Conservation (phyloP, 2,797 vertebrate species). For the Synanceia verrucosa region DNA sequence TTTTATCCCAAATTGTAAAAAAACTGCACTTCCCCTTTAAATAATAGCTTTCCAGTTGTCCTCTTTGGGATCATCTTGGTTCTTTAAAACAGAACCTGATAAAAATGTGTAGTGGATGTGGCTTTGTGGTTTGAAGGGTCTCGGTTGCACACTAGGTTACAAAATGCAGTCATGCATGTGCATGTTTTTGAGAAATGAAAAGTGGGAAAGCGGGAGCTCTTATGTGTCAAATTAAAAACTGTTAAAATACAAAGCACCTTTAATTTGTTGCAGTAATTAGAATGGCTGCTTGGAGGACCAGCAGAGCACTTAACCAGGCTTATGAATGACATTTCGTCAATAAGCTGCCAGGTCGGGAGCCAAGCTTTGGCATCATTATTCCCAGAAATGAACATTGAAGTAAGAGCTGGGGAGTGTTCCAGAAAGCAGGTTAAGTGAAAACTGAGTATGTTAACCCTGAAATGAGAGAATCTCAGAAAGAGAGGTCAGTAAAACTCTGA, state of each 20-base stretch:
- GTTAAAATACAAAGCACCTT: slow-evolving; percentile 53
- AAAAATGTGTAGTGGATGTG: neutral
- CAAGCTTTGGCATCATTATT: slow-evolving; percentile 14
- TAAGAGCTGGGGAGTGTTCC: neutral
- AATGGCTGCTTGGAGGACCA: slow-evolving; percentile 18
- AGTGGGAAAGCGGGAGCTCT: slow-evolving; percentile 4
- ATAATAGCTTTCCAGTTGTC: neutral
- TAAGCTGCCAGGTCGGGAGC: slow-evolving; percentile 11
- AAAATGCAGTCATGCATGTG: neutral
- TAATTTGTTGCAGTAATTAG: slow-evolving; percentile 46
- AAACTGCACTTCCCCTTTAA: too few relatives aligned
- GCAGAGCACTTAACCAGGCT: slow-evolving; percentile 36
- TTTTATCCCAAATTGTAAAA: too few relatives aligned
- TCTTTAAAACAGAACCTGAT: neutral
- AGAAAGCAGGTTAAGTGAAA: too few relatives aligned
- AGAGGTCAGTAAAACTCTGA: too few relatives aligned
- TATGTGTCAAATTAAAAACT: slow-evolving; percentile 39
- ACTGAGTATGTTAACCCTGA: too few relatives aligned
- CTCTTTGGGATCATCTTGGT: neutral
- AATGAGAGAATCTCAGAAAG: too few relatives aligned
- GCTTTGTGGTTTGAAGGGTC: neutral
- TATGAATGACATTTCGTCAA: slow-evolving; percentile 41
- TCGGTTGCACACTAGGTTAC: neutral
- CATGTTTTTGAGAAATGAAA: slow-evolving; percentile 23
- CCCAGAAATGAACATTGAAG: slow-evolving; percentile 15